Evolutionary conservation across 2,888 invertebrate species (phyloP).

Genomic region (Desoria tigrina): DNA sequence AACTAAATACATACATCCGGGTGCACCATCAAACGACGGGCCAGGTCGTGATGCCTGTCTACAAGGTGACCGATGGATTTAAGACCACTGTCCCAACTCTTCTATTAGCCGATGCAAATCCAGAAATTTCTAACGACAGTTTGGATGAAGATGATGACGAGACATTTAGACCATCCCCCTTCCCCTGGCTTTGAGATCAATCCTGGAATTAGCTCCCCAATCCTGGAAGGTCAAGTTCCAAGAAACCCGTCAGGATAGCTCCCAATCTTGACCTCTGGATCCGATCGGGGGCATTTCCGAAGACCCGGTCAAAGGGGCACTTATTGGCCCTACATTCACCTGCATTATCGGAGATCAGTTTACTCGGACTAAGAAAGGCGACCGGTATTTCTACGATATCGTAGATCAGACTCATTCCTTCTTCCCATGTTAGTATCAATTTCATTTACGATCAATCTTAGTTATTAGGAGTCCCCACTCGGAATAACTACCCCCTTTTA

Average conservation of each 20-base stretch:
- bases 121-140: neutral
- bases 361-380: constrained; percentile 57
- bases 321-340: constrained; percentile 50
- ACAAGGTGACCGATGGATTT: no score
- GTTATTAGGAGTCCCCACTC: neutral
- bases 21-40: no score
- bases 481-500: no score
- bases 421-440: neutral
- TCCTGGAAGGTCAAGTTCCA: no score
- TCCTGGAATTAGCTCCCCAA: no score
- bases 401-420: constrained; percentile 42
- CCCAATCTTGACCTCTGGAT: constrained; percentile 53
- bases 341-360: constrained; percentile 59
- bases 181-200: no score
- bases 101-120: neutral
- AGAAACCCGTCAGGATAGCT: no score
- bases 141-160: no score
- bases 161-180: no score
- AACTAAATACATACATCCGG: no score
- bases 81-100: no score
- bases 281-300: constrained; percentile 53
- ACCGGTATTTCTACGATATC: constrained; percentile 59
- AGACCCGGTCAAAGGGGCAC: constrained; percentile 45
- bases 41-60: no score
- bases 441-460: neutral